Percentiles rank a stretch among this genome's conserved stretches.
Conservation (phyloP, 2,888 invertebrate genomes). For the Pimpla rufipes region DNA sequence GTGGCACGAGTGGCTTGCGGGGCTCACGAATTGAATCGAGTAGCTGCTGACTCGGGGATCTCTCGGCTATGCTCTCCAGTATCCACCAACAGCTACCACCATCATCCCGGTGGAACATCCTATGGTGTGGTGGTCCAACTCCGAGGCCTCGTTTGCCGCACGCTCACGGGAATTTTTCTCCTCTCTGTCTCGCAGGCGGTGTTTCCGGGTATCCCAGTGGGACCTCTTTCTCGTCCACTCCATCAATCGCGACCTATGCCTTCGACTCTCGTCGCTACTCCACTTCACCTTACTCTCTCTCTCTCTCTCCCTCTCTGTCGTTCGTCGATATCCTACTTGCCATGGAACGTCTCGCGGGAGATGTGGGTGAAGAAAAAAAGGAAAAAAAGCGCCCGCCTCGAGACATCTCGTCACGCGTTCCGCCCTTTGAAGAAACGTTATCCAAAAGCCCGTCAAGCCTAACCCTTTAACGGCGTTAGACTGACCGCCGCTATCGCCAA, state of each 20-base stretch:
- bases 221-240: slow-evolving; percentile 31
- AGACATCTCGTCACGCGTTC: slow-evolving; percentile 54
- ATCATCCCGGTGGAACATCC: slow-evolving; percentile 28
- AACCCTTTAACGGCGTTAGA: slow-evolving; percentile 35
- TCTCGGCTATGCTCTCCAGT: slow-evolving; percentile 22
- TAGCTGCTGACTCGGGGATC: slow-evolving; percentile 67
- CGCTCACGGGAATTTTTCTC: slow-evolving; percentile 41
- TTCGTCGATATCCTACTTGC: slow-evolving; percentile 22
- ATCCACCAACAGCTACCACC: slow-evolving; percentile 33
- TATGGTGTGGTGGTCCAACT: slow-evolving; percentile 39
- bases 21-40: slow-evolving; percentile 64
- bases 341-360: slow-evolving; percentile 25
- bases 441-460: slow-evolving; percentile 21
- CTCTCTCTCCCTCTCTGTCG: neutral
- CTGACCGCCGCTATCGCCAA: slow-evolving; percentile 6
- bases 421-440: slow-evolving; percentile 42
- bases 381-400: neutral
- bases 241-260: slow-evolving; percentile 53
- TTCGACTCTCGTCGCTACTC: slow-evolving; percentile 11
- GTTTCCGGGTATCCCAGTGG: slow-evolving; percentile 40
- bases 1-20: slow-evolving; percentile 35
- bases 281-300: slow-evolving; percentile 19
- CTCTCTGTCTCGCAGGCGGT: neutral
- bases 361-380: neutral
- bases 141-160: slow-evolving; percentile 44